These are phyloP conservation scores for Fissipunctia ypsillon DNA, from an alignment of 2,888 invertebrate genomes.

Conservation along the genomic window DNA sequence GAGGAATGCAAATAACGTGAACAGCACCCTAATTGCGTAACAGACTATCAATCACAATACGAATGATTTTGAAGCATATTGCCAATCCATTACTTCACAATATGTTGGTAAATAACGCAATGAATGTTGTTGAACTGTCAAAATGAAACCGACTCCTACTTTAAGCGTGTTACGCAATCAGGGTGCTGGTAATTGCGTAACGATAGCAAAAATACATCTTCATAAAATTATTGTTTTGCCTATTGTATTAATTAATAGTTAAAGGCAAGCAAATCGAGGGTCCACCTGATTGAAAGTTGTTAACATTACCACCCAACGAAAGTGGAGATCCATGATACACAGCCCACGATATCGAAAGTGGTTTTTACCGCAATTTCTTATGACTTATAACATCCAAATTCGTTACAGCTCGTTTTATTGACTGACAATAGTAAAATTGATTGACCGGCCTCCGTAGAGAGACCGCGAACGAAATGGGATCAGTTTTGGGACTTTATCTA, in stretches of 20 bases:
- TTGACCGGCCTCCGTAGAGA: constrained; percentile 32
- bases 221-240: not conserved
- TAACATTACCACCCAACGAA: not conserved
- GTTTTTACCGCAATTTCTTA: not conserved
- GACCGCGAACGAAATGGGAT: constrained; percentile 26
- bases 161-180: too few species aligned
- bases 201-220: too few species aligned
- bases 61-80: too few species aligned
- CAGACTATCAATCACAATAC: too few species aligned
- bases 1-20: not conserved
- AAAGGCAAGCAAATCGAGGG: not conserved
- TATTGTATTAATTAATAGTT: not conserved
- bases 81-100: too few species aligned
- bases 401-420: constrained; percentile 56
- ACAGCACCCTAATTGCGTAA: too few species aligned
- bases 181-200: constrained; percentile 4
- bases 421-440: constrained; percentile 63
- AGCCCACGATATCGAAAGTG: not conserved
- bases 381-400: constrained; percentile 34
- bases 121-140: too few species aligned
- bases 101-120: too few species aligned
- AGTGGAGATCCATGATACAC: not conserved
- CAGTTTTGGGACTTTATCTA: constrained; percentile 6
- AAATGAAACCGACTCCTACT: too few species aligned
- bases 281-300: not conserved